A percentile compares a stretch with the other conserved stretches of the same genome.
Conservation (phyloP, 1,140 invertebrate genomes). For the Acromyrmex heyeri region DNA sequence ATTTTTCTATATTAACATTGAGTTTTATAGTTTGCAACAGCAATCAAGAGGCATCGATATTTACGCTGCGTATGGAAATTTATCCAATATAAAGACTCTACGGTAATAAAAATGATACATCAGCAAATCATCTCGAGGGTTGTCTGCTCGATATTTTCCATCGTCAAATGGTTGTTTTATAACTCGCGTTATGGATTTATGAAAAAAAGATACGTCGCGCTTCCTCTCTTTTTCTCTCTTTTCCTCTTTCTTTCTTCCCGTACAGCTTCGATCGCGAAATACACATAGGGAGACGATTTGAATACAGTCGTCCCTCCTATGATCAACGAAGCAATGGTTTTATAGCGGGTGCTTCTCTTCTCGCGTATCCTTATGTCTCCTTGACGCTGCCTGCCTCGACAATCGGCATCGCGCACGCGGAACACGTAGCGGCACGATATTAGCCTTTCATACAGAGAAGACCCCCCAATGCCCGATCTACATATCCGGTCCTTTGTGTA, state of each 20-base stretch:
- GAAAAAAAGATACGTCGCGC: conserved; percentile 54
- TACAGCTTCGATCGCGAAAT: conserved; percentile 48
- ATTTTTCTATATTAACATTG: background rate
- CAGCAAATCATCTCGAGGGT: conserved; percentile 56
- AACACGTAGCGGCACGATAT: conserved; percentile 82
- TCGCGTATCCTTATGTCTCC: conserved; percentile 43
- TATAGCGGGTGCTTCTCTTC: conserved; percentile 66
- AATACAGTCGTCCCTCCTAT: conserved; percentile 72
- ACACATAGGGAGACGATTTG: conserved; percentile 60
- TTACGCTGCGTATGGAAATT: conserved; percentile 53
- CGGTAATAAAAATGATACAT: conserved; percentile 56
- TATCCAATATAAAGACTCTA: conserved; percentile 51
- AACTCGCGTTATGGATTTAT: conserved; percentile 65
- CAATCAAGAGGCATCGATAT: conserved; percentile 33
- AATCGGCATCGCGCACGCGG: conserved; percentile 74
- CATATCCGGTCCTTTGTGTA: conserved; percentile 84
- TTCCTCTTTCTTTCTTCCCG: background rate
- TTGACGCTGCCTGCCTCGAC: conserved; percentile 32
- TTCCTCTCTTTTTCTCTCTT: background rate
- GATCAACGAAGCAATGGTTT: conserved; percentile 76
- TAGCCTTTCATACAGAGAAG: conserved; percentile 83
- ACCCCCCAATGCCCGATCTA: conserved; percentile 76
- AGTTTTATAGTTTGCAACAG: background rate
- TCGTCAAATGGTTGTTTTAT: conserved; percentile 63
- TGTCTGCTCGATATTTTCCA: conserved; percentile 41